A percentile compares a stretch with the other conserved stretches of the same genome.
These are phyloP conservation scores for Chelon auratus DNA, from an alignment of 2,797 vertebrate genomes.

Conservation along the genomic window DNA sequence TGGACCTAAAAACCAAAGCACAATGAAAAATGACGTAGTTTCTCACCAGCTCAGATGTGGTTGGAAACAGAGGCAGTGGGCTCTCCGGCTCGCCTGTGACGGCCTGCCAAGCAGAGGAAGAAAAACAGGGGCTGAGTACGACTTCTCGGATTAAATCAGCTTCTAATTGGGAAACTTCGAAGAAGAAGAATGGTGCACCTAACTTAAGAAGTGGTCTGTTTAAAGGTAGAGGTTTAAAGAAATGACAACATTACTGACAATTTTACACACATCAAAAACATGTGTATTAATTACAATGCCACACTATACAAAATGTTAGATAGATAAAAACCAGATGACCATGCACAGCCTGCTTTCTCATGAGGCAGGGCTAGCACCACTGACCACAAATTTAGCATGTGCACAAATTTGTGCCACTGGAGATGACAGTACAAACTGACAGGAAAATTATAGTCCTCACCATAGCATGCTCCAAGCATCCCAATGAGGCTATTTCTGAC, in stretches of 20 bases:
- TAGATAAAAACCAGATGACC: slow-evolving; percentile 2
- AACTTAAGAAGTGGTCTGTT: neutral
- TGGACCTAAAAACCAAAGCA: slow-evolving; percentile 17
- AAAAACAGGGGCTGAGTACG: slow-evolving; percentile 39
- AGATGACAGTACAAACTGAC: slow-evolving; percentile 28
- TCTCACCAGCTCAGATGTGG: slow-evolving; percentile 66
- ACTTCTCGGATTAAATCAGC: slow-evolving; percentile 41
- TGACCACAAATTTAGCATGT: slow-evolving; percentile 19
- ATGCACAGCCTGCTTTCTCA: slow-evolving; percentile 1
- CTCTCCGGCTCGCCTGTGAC: slow-evolving; percentile 30
- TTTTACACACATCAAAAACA: slow-evolving; percentile 6
- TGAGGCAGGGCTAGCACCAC: slow-evolving; percentile 10
- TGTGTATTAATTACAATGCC: slow-evolving; percentile 2
- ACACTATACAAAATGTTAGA: neutral
- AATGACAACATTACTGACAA: neutral
- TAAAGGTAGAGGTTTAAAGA: slow-evolving; percentile 15
- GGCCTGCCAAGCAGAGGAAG: slow-evolving; percentile 65
- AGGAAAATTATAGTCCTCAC: slow-evolving; percentile 33
- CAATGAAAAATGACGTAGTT: slow-evolving; percentile 15
- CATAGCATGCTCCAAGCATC: slow-evolving; percentile 11
- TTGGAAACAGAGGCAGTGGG: slow-evolving; percentile 48
- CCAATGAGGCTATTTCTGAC: slow-evolving; percentile 37
- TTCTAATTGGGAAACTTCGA: slow-evolving; percentile 26
- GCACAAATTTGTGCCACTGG: slow-evolving; percentile 19
- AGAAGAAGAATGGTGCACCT: neutral